Base-by-base conservation (phyloP, 2,888 invertebrate species). In the Coremacera marginata region DNA sequence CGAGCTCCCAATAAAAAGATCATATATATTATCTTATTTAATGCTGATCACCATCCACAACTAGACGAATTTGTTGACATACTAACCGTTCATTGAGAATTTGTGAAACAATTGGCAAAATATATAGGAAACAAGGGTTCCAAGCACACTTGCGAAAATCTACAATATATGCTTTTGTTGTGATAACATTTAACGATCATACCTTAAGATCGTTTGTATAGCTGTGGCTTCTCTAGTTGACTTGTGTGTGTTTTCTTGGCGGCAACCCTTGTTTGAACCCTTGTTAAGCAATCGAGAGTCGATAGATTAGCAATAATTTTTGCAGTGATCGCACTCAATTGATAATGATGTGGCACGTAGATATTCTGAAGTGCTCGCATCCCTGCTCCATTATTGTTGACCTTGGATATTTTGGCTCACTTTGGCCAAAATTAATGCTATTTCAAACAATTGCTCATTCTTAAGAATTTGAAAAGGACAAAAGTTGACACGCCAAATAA, bases 331-430 rank as follows among this genome's bases (percentile, higher is more conserved):
- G 68, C 75, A 77, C 63, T 52, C 77, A 72, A 80, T 77, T 75
- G 52, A 60, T 51, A 70, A 77, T 75, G 75, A 70, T 55, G 19
- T 75, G 77, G 77, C 78, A 78, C 78, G 80, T 77, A 77, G 52
- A 49, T 65, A 75, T 55, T 60, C 52, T 72, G 74, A 19, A 22
- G 37, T 62, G 19, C 2, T 22, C 11, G 44, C 14, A 2, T 44
- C 2, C 11, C 7, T 44, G 1, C 11, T 44, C 37, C 5, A 5
- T 44, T 44, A 14, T 44, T 44, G 44, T 14, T 44, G 11, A 1
- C 2, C 14, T 44, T 1, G 11, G 44, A 11, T 44, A 11, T 11
- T 44, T 44, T 44, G 44, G 1, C 14, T 11, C 11, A 44, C 4
- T 11, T 44, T 44, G 44, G 14, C 44, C 4, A 44, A 44, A 44